A percentile compares a stretch with the other conserved stretches of the same genome.
phyloP scores from a whole-genome alignment of 2,888 invertebrate genomes.

The Drosophila anomalipes region DNA sequence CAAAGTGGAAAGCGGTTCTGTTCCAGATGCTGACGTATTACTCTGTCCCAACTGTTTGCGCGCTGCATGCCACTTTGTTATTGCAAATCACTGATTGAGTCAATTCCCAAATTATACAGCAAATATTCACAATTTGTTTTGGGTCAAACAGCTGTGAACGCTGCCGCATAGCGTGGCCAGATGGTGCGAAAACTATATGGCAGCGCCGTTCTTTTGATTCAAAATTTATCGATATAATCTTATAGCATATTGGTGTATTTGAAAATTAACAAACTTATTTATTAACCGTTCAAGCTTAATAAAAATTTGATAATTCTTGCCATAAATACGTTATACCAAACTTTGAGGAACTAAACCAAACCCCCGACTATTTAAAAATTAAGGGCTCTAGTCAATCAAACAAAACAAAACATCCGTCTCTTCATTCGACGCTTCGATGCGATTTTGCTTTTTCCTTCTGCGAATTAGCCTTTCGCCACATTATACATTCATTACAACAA shows the following conservation, averaged over 20 bases:
- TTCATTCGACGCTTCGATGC: not conserved
- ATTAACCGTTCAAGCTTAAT: not conserved
- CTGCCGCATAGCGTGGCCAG: constrained; percentile 30
- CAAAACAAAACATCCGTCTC: not conserved
- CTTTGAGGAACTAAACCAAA: not conserved
- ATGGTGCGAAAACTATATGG: not conserved
- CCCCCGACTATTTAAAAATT: not conserved
- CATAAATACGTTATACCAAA: not conserved
- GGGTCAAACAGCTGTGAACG: constrained; percentile 45
- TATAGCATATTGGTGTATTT: not conserved
- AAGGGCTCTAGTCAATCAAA: not conserved
- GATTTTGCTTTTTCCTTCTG: constrained; percentile 22
- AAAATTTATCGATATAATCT: constrained; percentile 8
- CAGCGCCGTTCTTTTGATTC: not conserved
- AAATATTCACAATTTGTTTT: constrained; percentile 41
- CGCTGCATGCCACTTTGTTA: constrained; percentile 24
- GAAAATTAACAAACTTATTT: not conserved
- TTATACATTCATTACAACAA: constrained; percentile 9
- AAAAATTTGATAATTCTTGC: not conserved
- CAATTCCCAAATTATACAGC: not conserved
- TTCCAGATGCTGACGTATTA: constrained; percentile 22
- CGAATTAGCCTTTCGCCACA: constrained; percentile 14
- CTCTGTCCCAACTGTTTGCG: constrained; percentile 19
- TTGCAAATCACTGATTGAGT: not conserved
- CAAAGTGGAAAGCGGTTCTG: constrained; percentile 13